phyloP scores from a whole-genome alignment of 2,113 vertebrate genomes.

The Rana temporaria region DNA sequence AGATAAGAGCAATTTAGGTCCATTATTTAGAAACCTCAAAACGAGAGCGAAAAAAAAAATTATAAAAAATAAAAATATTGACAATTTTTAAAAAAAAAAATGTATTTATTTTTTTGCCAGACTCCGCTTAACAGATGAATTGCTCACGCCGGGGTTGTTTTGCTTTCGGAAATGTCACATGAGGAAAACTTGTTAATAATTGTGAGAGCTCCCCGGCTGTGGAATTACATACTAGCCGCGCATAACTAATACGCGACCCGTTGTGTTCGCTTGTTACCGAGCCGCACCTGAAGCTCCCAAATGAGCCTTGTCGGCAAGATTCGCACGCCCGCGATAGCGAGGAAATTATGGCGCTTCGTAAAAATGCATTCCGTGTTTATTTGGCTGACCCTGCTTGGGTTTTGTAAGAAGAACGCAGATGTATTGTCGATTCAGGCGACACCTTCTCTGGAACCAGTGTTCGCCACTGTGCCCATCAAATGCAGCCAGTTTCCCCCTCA shows the following conservation, averaged over 20 bases:
- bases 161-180: slow-evolving; percentile 10
- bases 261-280: slow-evolving; percentile 35
- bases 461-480: too few relatives aligned
- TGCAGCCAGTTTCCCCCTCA: too few relatives aligned
- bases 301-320: slow-evolving; percentile 19
- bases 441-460: too few relatives aligned
- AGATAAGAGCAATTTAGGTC: slow-evolving; percentile 62
- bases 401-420: too few relatives aligned
- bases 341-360: not conserved
- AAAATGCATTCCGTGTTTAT: slow-evolving; percentile 16
- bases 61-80: slow-evolving; percentile 42
- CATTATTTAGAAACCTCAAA: slow-evolving; percentile 58
- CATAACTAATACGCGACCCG: slow-evolving; percentile 41
- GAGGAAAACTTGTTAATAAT: slow-evolving; percentile 30
- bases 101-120: not conserved
- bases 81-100: slow-evolving; percentile 59
- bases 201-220: slow-evolving; percentile 32
- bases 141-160: slow-evolving; percentile 19
- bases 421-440: too few relatives aligned
- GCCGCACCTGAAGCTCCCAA: slow-evolving; percentile 26
- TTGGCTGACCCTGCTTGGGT: not conserved
- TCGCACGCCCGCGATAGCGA: not conserved
- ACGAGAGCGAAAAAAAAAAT: slow-evolving; percentile 43
- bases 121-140: slow-evolving; percentile 30
- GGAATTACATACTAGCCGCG: slow-evolving; percentile 19